These are phyloP conservation scores for Torymus texanus DNA, from an alignment of 2,888 invertebrate species.

Conservation along the genomic window DNA sequence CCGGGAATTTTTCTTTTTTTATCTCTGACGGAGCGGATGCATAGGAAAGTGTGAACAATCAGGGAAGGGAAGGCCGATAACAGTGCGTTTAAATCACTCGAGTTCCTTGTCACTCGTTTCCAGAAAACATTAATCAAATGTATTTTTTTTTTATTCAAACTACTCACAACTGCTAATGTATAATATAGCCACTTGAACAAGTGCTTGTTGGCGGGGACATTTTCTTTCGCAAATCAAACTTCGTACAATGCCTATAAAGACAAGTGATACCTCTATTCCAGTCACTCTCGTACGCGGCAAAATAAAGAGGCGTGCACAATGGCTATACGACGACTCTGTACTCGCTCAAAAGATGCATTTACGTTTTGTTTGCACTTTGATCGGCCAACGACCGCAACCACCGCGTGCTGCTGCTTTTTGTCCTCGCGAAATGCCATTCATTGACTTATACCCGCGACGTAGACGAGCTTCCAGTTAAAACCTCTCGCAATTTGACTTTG, in stretches of 20 bases:
- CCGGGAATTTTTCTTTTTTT: constrained; percentile 29
- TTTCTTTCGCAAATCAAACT: background rate
- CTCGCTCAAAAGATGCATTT: constrained; percentile 19
- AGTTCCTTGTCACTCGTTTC: background rate
- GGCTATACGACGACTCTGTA: constrained; percentile 1
- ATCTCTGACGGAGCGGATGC: background rate
- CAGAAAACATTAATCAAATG: too few species aligned
- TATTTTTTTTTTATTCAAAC: too few species aligned
- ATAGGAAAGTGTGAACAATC: constrained; percentile 3
- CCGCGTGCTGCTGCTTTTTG: constrained; percentile 25
- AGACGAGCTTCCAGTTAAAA: constrained; percentile 18
- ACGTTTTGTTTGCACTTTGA: constrained; percentile 41
- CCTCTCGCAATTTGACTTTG: constrained; percentile 23
- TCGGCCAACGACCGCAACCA: constrained; percentile 20
- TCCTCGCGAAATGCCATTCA: constrained; percentile 30
- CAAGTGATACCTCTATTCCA: constrained; percentile 33
- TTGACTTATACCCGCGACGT: background rate
- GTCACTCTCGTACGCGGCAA: background rate
- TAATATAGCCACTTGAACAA: too few species aligned
- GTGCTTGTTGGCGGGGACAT: too few species aligned
- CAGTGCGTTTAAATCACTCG: background rate
- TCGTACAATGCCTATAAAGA: constrained; percentile 1
- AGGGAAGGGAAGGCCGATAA: background rate
- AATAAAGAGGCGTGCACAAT: constrained; percentile 15
- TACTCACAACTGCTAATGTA: too few species aligned